phyloP scores from a whole-genome alignment of 1,140 invertebrate species.

The Tetramorium parvispinum region DNA sequence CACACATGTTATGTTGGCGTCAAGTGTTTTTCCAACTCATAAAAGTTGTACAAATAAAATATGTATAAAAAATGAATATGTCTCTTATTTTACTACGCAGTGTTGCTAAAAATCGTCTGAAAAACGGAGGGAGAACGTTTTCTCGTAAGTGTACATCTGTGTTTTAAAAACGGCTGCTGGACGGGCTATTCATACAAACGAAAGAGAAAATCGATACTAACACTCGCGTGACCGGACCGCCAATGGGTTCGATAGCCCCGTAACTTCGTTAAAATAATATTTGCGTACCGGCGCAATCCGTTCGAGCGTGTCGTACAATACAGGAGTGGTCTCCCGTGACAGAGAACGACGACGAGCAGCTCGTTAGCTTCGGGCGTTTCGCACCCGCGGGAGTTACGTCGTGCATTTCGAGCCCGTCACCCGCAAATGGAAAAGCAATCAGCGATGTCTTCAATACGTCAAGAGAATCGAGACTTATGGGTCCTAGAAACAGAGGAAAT shows the following conservation, averaged over 20 bases:
- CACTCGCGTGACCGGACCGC: constrained; percentile 34
- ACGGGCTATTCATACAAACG: constrained; percentile 12
- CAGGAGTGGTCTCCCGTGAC: constrained; percentile 28
- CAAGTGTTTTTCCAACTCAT: neutral
- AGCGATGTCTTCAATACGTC: constrained; percentile 39
- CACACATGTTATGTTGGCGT: neutral
- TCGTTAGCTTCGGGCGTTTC: constrained; percentile 43
- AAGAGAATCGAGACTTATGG: neutral
- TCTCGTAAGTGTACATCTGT: neutral
- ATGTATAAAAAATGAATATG: neutral
- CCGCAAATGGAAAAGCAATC: constrained; percentile 54
- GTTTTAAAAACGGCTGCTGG: constrained; percentile 15
- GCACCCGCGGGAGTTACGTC: constrained; percentile 30
- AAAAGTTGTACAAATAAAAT: constrained; percentile 22
- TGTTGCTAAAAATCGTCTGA: neutral
- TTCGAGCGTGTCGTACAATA: constrained; percentile 50
- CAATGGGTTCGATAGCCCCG: constrained; percentile 26
- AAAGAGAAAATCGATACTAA: constrained; percentile 62
- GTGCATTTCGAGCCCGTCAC: constrained; percentile 24
- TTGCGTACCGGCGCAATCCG: constrained; percentile 48
- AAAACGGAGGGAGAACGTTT: constrained; percentile 5
- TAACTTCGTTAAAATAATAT: constrained; percentile 66
- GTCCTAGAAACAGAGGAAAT: neutral
- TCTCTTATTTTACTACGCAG: neutral
- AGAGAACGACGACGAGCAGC: constrained; percentile 40